Conservation (phyloP, 1,140 invertebrate species). For the Bombus fervidus region DNA sequence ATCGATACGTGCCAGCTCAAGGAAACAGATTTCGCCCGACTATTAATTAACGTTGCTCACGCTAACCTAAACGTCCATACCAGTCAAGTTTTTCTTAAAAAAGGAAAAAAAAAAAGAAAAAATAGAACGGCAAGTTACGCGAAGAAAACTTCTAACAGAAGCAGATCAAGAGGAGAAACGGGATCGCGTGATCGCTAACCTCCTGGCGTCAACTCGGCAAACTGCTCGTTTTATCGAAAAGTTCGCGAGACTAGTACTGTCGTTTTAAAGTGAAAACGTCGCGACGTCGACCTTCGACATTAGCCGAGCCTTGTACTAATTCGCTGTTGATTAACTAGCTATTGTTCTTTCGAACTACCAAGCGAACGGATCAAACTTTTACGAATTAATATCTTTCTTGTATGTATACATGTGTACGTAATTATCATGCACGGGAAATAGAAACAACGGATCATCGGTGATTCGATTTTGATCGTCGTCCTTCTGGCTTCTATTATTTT, state of each 20-base stretch:
- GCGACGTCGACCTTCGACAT: neutral
- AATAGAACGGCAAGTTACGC: constrained; percentile 36
- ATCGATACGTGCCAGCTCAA: constrained; percentile 15
- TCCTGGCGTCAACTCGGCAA: neutral
- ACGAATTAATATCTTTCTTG: constrained; percentile 22
- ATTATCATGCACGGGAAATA: neutral
- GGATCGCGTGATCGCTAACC: constrained; percentile 27
- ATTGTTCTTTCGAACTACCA: constrained; percentile 8
- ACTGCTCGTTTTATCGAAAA: constrained; percentile 4
- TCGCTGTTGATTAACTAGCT: constrained; percentile 31
- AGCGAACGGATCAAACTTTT: constrained; percentile 36
- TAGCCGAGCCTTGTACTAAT: no score
- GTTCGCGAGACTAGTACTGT: constrained; percentile 8
- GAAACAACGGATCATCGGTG: constrained; percentile 45
- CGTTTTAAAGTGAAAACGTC: no score
- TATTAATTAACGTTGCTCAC: constrained; percentile 31
- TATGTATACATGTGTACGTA: neutral
- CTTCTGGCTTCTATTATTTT: constrained; percentile 9
- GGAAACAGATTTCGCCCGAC: constrained; percentile 16
- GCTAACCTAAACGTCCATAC: neutral
- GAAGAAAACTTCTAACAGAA: constrained; percentile 43
- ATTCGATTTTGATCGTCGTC: constrained; percentile 26
- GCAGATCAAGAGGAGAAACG: neutral
- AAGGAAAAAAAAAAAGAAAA: neutral
- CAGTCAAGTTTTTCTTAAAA: neutral